Conservation (phyloP, 2,797 vertebrate species). For the Cynopterus sphinx region DNA sequence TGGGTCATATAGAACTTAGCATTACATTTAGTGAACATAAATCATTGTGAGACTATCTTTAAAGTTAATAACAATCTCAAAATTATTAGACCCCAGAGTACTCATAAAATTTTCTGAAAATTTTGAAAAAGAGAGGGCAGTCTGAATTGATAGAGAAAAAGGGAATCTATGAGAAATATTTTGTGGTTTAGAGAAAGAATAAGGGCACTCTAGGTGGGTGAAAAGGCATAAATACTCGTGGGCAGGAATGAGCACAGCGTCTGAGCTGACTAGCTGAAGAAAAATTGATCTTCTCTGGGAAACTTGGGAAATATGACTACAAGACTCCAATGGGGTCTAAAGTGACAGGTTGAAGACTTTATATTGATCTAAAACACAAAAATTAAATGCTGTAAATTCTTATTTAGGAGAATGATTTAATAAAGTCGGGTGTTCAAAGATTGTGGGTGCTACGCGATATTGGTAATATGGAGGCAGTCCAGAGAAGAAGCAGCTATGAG, state of each 20-base stretch:
- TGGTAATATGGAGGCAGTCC: background rate
- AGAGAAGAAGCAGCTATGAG: background rate
- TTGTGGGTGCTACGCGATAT: background rate
- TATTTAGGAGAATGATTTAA: background rate
- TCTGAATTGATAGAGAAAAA: background rate
- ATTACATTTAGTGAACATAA: background rate
- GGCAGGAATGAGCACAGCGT: background rate
- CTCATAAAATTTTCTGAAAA: background rate
- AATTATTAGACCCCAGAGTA: background rate
- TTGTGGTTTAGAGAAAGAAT: background rate
- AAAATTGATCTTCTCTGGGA: background rate
- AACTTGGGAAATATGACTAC: background rate
- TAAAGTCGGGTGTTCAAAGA: background rate
- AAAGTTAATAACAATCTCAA: background rate
- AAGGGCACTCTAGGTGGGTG: background rate
- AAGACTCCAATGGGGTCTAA: accelerated
- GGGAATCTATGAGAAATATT: background rate
- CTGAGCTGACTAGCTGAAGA: background rate
- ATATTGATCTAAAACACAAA: background rate
- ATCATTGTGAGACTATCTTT: background rate
- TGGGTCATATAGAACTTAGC: background rate
- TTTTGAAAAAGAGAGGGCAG: background rate
- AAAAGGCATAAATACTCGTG: background rate
- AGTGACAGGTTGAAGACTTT: background rate
- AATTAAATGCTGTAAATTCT: background rate